Evolutionary conservation across 2,797 vertebrate genomes (phyloP), one percentile per base, ranked within the genome.

Genomic region (Australoheros facetus): DNA sequence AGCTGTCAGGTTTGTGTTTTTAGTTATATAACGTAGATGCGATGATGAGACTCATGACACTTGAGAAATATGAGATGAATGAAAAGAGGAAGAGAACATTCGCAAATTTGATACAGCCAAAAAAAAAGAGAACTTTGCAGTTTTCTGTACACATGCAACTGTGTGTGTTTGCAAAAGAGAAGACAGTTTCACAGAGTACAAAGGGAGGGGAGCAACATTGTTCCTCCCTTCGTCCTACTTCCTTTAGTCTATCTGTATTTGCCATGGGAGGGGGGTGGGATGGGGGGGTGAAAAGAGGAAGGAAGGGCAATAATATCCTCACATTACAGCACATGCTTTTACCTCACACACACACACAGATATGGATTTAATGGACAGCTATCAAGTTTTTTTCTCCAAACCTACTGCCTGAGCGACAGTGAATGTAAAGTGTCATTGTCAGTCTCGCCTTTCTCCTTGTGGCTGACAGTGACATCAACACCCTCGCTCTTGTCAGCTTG

Each of bases 11-110:
- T 16, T 69, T 56, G n/a, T 58, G 56, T 37, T 45, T 45, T 42
- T 32, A 48, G 32, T 76, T 14, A 60, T 53, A 3, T 16, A 23
- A 54, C 39, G 30, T 28, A 74, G 9, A 75, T 71, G 2, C 64
- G 74, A 58, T 16, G 26, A 13, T 1, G 13, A 8, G 39, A 39
- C 17, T 73, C 58, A 26, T 11, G n/a, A 71, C 30, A 42, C 55
- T 79, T 86, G 54, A 84, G 79, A 82, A 86, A 83, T 58, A 39
- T 26, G 4, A 83, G 26, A 84, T 76, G 12, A 70, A 80, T 58
- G 60, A 74, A 86, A 92, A 91, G 84, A 79, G 89, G 89, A 93
- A 91, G 80, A 81, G 56, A 79, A 84, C 26, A 34, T 56, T 81
- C n/a, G 80, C 45, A 75, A 62, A 64, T 34, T 80, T 76, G 57